A percentile compares a stretch with the other conserved stretches of the same genome.
These are phyloP conservation scores for Brachionus paranguensis DNA, from an alignment of 1,140 invertebrate species.

Conservation along the genomic window DNA sequence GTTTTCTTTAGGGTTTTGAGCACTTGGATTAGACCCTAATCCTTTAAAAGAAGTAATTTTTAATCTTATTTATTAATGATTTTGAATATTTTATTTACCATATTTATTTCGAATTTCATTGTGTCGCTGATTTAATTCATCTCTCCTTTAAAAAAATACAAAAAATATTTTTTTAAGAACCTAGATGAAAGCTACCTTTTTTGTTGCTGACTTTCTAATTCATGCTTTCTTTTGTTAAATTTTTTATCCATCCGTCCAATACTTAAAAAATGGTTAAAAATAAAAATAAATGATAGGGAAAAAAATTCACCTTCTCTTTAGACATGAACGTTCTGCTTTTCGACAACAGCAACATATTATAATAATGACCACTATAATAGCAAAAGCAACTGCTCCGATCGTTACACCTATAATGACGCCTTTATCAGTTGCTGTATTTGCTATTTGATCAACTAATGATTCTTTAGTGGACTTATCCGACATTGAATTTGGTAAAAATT, in stretches of 20 bases:
- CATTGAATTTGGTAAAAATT: background rate
- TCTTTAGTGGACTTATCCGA: background rate
- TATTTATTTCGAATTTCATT: slow-evolving; percentile 39
- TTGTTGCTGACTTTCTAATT: slow-evolving; percentile 4
- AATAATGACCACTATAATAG: background rate
- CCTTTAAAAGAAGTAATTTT: background rate
- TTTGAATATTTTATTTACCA: background rate
- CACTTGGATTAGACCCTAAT: background rate
- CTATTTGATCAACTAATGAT: background rate
- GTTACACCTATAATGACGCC: slow-evolving; percentile 11
- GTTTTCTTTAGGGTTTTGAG: background rate
- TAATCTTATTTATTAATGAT: background rate
- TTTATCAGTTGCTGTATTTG: background rate
- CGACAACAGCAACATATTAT: slow-evolving; percentile 25
- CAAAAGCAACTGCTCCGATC: background rate
- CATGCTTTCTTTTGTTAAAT: background rate
- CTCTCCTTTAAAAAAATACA: background rate
- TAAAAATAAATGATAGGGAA: background rate
- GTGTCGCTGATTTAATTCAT: slow-evolving; percentile 15
- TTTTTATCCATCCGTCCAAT: background rate
- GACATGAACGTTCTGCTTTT: slow-evolving; percentile 28
- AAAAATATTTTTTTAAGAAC: background rate
- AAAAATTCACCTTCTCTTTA: slow-evolving; percentile 6
- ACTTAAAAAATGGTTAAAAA: background rate
- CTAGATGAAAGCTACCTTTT: background rate